Conservation (phyloP, 2,888 invertebrate species). For the Polydesmus complanatus region DNA sequence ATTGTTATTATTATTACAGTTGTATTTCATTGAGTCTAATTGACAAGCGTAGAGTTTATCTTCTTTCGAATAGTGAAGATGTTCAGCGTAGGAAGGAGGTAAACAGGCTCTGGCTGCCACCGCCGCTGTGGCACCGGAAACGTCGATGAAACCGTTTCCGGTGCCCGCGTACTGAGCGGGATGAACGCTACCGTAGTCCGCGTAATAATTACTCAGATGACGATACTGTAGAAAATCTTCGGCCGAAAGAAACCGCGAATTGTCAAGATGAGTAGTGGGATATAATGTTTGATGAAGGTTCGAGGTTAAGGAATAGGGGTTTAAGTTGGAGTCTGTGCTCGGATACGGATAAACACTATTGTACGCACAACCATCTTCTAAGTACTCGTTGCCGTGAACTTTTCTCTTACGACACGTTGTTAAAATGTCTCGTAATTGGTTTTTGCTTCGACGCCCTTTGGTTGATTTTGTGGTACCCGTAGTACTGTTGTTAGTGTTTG, state of each 20-base stretch:
- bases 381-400: slow-evolving; percentile 26
- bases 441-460: slow-evolving; percentile 78
- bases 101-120: slow-evolving; percentile 34
- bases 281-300: slow-evolving; percentile 44
- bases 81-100: slow-evolving; percentile 25
- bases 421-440: slow-evolving; percentile 79
- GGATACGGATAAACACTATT: slow-evolving; percentile 44
- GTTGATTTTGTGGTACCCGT: slow-evolving; percentile 38
- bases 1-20: background rate
- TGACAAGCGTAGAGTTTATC: slow-evolving; percentile 48
- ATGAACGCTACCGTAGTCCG: slow-evolving; percentile 35
- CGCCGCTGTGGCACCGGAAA: slow-evolving; percentile 33
- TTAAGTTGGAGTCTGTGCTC: slow-evolving; percentile 37
- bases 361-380: slow-evolving; percentile 17
- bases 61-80: slow-evolving; percentile 17
- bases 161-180: slow-evolving; percentile 30
- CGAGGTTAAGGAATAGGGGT: slow-evolving; percentile 49
- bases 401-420: slow-evolving; percentile 78
- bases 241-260: slow-evolving; percentile 51
- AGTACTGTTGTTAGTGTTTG: slow-evolving; percentile 29
- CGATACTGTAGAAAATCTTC: slow-evolving; percentile 85
- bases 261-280: slow-evolving; percentile 36
- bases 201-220: slow-evolving; percentile 68
- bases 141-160: slow-evolving; percentile 64
- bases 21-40: slow-evolving; percentile 31